Conservation (phyloP, 2,797 vertebrate genomes). For the Fundulus diaphanus region DNA sequence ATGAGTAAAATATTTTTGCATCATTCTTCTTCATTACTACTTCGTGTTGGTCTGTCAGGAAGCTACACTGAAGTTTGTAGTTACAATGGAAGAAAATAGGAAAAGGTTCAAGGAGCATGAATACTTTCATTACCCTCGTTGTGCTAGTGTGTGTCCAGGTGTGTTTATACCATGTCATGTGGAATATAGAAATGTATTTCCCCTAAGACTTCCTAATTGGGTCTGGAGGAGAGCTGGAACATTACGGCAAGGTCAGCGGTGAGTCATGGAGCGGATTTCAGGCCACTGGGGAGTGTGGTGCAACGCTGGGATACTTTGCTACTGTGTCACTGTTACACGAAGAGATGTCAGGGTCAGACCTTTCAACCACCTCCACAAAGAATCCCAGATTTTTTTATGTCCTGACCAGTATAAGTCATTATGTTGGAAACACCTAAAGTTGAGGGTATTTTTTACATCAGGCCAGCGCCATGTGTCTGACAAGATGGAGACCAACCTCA, state of each 20-base stretch:
- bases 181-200: slow-evolving; percentile 27
- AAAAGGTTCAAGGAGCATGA: background rate
- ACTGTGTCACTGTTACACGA: slow-evolving; percentile 67
- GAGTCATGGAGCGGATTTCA: slow-evolving; percentile 59
- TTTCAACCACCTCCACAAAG: slow-evolving; percentile 49
- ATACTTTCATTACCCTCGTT: background rate
- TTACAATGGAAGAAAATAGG: background rate
- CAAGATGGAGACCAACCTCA: slow-evolving; percentile 49
- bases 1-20: too few species aligned
- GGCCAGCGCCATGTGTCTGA: slow-evolving; percentile 47
- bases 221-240: slow-evolving; percentile 49
- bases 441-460: slow-evolving; percentile 61
- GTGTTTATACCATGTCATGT: slow-evolving; percentile 48
- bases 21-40: background rate
- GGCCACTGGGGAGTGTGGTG: slow-evolving; percentile 44
- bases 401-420: slow-evolving; percentile 32
- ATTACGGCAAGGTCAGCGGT: slow-evolving; percentile 67
- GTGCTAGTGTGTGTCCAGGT: slow-evolving; percentile 40
- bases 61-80: background rate
- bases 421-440: slow-evolving; percentile 46
- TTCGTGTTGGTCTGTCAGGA: background rate
- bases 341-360: slow-evolving; percentile 58
- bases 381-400: slow-evolving; percentile 31
- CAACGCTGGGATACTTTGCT: slow-evolving; percentile 53
- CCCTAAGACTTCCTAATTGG: slow-evolving; percentile 60